Evolutionary conservation across 2,888 invertebrate genomes (phyloP).

Genomic region (Ypsolopha sequella): DNA sequence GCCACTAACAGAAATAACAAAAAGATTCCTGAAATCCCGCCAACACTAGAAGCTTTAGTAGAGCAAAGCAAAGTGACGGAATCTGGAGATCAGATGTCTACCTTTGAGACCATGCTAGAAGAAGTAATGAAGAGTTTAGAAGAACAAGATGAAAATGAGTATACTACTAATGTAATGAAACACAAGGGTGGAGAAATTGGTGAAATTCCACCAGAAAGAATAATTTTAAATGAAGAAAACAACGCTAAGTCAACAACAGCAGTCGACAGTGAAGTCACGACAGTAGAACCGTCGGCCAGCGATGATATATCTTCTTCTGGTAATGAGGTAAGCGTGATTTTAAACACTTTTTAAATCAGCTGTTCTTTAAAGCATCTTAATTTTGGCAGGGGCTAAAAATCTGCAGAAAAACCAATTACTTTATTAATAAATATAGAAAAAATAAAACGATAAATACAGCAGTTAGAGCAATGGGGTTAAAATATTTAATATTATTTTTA

Average conservation of each 20-base stretch:
- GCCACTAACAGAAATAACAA: slow-evolving; percentile 46
- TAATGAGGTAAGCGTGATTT: slow-evolving; percentile 32
- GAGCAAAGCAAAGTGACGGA: slow-evolving; percentile 55
- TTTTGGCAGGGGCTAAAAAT: too few species aligned
- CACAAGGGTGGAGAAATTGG: slow-evolving; percentile 66
- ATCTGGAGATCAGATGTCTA: slow-evolving; percentile 45
- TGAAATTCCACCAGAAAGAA: slow-evolving; percentile 61
- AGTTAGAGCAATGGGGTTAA: too few species aligned
- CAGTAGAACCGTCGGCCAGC: slow-evolving; percentile 19
- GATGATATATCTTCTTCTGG: slow-evolving; percentile 22
- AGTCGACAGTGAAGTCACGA: slow-evolving; percentile 22
- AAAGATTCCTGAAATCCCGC: slow-evolving; percentile 56
- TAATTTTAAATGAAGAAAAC: slow-evolving; percentile 43
- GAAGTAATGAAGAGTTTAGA: slow-evolving; percentile 67
- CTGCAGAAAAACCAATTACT: too few species aligned
- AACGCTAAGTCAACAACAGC: slow-evolving; percentile 27
- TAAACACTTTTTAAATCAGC: not conserved
- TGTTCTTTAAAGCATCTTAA: too few species aligned
- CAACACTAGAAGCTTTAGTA: slow-evolving; percentile 55
- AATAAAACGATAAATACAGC: too few species aligned
- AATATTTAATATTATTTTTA: too few species aligned
- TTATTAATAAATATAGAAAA: too few species aligned
- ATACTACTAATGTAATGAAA: slow-evolving; percentile 57
- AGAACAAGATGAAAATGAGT: slow-evolving; percentile 62
- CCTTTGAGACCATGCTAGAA: slow-evolving; percentile 64